Percentiles rank a stretch among this genome's conserved stretches.
Evolutionary conservation across 1,140 invertebrate genomes (phyloP).

Genomic region (Philotrypesis tridentata): DNA sequence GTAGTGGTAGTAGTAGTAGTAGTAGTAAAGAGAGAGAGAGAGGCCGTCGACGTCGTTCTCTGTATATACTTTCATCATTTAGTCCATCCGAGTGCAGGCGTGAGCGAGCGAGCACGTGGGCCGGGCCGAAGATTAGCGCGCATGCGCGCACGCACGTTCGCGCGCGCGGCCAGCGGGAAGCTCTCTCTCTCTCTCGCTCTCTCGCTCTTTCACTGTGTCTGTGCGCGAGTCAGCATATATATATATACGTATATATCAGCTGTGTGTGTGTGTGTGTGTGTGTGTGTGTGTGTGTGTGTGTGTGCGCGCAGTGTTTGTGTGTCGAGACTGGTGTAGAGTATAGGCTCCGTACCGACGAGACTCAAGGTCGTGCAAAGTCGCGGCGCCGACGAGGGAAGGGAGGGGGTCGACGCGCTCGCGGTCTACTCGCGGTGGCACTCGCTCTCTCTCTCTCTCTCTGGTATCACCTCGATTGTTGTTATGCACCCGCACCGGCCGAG

Average conservation of each 20-base stretch:
- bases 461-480: too few relatives aligned
- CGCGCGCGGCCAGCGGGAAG: conserved; percentile 47
- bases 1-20: too few relatives aligned
- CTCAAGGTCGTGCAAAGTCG: conserved; percentile 43
- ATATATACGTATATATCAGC: too few relatives aligned
- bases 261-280: neutral
- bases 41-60: conserved; percentile 2
- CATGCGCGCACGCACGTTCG: conserved; percentile 65
- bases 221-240: too few relatives aligned
- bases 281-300: neutral
- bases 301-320: too few relatives aligned
- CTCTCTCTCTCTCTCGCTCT: conserved; percentile 36
- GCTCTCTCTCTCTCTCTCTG: neutral
- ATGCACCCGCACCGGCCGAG: neutral
- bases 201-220: neutral
- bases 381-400: neutral
- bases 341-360: neutral
- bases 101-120: conserved; percentile 63
- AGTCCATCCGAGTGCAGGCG: conserved; percentile 48
- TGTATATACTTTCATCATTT: conserved; percentile 29
- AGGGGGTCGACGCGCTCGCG: neutral
- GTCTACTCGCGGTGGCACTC: too few relatives aligned
- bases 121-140: conserved; percentile 61
- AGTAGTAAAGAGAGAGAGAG: conserved; percentile 5
- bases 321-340: too few relatives aligned